Conservation (phyloP, 1,140 invertebrate species). For the Bombus ignitus region DNA sequence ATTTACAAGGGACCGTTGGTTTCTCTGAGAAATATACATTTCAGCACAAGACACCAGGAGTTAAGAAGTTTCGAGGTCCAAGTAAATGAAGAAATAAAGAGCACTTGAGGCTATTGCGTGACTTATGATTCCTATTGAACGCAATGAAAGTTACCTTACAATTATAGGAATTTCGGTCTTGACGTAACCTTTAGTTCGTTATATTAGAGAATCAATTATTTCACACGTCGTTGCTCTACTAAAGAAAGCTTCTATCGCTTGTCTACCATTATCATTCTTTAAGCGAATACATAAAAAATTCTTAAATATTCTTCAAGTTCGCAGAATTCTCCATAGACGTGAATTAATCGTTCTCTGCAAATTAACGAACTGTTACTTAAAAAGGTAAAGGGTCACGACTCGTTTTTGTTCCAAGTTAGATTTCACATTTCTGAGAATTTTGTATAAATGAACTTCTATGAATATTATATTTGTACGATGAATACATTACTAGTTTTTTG, state of each 20-base stretch:
- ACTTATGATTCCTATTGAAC: neutral
- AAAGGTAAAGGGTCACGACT: too few relatives aligned
- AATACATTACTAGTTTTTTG: too few relatives aligned
- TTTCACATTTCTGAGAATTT: too few relatives aligned
- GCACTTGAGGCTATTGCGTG: neutral
- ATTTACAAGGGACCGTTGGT: neutral
- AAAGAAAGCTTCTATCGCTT: neutral
- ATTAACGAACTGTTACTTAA: too few relatives aligned
- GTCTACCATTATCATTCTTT: neutral
- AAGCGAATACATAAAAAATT: too few relatives aligned
- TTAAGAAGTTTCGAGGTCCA: neutral
- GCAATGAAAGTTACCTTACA: neutral
- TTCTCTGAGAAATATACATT: neutral
- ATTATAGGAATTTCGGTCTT: neutral
- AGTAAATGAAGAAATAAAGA: neutral
- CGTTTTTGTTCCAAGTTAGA: too few relatives aligned
- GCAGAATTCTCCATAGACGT: too few relatives aligned
- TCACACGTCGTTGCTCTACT: neutral
- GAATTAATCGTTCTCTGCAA: too few relatives aligned
- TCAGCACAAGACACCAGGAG: neutral
- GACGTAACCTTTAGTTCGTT: neutral
- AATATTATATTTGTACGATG: too few relatives aligned
- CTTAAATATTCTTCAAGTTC: too few relatives aligned
- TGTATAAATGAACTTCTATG: too few relatives aligned
- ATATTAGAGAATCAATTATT: neutral